phyloP scores from a whole-genome alignment of 2,113 vertebrate genomes.

The Eidolon helvum region DNA sequence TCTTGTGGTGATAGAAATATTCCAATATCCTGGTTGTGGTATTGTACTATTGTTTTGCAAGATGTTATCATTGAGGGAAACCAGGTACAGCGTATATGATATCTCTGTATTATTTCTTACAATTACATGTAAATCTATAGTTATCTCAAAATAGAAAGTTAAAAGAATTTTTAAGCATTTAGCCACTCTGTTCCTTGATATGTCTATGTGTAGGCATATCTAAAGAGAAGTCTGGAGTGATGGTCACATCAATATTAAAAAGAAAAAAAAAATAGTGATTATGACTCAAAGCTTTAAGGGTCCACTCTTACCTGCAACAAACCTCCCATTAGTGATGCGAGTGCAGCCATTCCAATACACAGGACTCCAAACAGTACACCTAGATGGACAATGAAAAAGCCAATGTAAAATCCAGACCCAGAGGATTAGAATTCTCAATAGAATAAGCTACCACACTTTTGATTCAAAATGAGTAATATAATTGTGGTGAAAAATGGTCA shows the following conservation, averaged over 20 bases:
- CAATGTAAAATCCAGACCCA: fast-evolving
- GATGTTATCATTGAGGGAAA: background rate
- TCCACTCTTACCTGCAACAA: slow-evolving; percentile 90
- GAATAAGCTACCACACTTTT: background rate
- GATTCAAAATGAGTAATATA: background rate
- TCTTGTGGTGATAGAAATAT: too few species aligned
- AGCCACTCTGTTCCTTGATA: background rate
- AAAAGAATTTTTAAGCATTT: background rate
- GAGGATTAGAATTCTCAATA: background rate
- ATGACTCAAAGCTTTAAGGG: background rate
- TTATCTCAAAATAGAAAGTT: background rate
- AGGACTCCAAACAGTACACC: slow-evolving; percentile 92
- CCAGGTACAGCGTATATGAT: background rate
- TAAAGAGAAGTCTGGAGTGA: background rate
- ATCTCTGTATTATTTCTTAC: background rate
- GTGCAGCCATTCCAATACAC: slow-evolving; percentile 95
- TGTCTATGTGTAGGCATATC: background rate
- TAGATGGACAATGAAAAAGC: slow-evolving; percentile 68
- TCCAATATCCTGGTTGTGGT: background rate
- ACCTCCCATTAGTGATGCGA: slow-evolving; percentile 92
- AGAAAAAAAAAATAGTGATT: background rate
- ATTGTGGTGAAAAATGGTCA: background rate
- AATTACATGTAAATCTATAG: background rate
- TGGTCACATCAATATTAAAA: background rate
- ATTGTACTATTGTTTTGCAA: background rate